Conservation (phyloP, 2,797 vertebrate species). For the Sebastes oblongus region DNA sequence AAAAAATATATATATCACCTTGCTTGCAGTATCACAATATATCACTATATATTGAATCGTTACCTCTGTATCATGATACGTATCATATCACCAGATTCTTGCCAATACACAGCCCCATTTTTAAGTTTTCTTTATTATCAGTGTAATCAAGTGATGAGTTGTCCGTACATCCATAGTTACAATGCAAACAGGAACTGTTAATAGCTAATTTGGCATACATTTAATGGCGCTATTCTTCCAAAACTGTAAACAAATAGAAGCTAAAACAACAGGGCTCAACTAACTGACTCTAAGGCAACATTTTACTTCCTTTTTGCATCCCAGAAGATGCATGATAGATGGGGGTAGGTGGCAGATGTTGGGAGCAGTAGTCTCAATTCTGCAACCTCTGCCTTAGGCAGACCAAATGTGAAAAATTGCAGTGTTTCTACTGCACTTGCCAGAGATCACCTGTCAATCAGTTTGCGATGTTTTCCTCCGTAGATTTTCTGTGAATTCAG, state of each 20-base stretch:
- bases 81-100: too few species aligned
- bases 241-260: background rate
- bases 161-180: background rate
- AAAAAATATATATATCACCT: too few species aligned
- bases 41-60: too few species aligned
- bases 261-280: accelerated
- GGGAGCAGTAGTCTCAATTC: background rate
- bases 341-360: background rate
- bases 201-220: background rate
- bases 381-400: background rate
- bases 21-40: too few species aligned
- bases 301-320: background rate
- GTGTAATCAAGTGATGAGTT: background rate
- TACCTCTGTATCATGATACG: too few species aligned
- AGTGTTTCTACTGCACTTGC: background rate
- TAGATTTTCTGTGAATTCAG: background rate
- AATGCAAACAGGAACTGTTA: background rate
- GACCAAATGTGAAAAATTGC: background rate
- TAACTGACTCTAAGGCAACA: background rate
- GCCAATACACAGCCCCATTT: too few species aligned
- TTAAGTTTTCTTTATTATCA: background rate
- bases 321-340: background rate
- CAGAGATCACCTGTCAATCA: background rate
- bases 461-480: background rate
- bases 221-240: background rate